Conservation (phyloP, 35 echinoderm and acorn worm genomes). For the Diadema setosum region DNA sequence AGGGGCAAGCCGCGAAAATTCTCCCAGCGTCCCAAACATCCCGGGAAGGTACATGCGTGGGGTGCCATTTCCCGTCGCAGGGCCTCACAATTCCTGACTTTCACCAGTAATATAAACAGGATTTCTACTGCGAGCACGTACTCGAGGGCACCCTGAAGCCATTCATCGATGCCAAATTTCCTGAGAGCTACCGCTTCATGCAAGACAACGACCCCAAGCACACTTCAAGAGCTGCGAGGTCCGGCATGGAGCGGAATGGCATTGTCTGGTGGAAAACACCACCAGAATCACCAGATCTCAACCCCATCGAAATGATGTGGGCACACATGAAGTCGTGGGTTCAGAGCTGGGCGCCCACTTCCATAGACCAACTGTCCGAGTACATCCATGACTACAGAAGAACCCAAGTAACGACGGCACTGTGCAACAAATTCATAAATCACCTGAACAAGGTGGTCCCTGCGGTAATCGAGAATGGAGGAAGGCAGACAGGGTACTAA, state of each 20-base stretch:
- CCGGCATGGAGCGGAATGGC: neutral
- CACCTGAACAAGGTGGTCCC: constrained; percentile 54
- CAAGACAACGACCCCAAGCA: constrained; percentile 49
- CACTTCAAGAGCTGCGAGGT: neutral
- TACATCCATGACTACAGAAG: constrained; percentile 46
- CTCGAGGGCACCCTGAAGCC: neutral
- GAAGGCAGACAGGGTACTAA: constrained; percentile 41
- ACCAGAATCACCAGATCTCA: constrained; percentile 50
- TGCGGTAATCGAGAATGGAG: neutral
- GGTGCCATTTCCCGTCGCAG: constrained; percentile 43
- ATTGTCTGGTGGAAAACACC: constrained; percentile 57
- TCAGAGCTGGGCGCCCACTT: constrained; percentile 17
- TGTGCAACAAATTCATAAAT: constrained; percentile 36
- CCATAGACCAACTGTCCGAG: constrained; percentile 34
- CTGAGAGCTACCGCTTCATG: neutral
- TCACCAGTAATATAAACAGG: constrained; percentile 43
- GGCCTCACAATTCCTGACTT: neutral
- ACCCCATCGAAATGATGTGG: constrained; percentile 59
- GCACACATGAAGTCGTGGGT: constrained; percentile 19
- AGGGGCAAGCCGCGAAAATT: neutral
- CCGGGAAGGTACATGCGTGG: constrained; percentile 57
- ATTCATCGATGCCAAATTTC: neutral
- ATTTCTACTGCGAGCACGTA: constrained; percentile 22
- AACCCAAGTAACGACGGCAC: neutral
- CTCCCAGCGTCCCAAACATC: neutral